Conservation (phyloP, 2,888 invertebrate species). For the Lucinisca nassula region DNA sequence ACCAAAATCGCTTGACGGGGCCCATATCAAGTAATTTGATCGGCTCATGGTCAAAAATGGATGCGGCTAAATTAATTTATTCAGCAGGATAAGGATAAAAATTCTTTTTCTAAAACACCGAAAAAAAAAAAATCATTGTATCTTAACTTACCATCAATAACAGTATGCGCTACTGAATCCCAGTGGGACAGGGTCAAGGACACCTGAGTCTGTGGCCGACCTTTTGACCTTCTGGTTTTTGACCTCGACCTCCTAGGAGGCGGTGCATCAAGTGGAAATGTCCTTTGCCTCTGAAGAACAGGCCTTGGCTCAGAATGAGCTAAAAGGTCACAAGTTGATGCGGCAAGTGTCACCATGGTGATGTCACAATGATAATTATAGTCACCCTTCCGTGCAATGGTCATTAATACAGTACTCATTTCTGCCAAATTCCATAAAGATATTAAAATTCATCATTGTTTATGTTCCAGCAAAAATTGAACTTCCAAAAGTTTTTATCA, state of each 20-base stretch:
- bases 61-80: too few relatives aligned
- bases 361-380: not conserved
- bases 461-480: too few relatives aligned
- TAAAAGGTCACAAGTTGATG: conserved; percentile 48
- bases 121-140: too few relatives aligned
- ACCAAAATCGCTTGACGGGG: too few relatives aligned
- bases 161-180: conserved; percentile 75
- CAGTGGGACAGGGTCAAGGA: conserved; percentile 79
- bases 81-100: too few relatives aligned
- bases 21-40: too few relatives aligned
- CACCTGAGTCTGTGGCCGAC: conserved; percentile 54
- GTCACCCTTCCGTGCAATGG: not conserved
- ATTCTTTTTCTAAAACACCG: too few relatives aligned
- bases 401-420: not conserved
- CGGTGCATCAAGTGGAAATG: conserved; percentile 60
- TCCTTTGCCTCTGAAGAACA: conserved; percentile 48
- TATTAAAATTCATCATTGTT: too few relatives aligned
- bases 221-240: conserved; percentile 41
- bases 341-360: not conserved
- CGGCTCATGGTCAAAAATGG: too few relatives aligned
- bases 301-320: conserved; percentile 7
- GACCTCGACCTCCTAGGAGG: conserved; percentile 60
- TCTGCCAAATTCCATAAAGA: too few relatives aligned
- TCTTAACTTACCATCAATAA: conserved; percentile 62
- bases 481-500: too few relatives aligned